A percentile compares a stretch with the other conserved stretches of the same genome.
Evolutionary conservation across 2,888 invertebrate genomes (phyloP).

Genomic region (Himalopsyche japonica): DNA sequence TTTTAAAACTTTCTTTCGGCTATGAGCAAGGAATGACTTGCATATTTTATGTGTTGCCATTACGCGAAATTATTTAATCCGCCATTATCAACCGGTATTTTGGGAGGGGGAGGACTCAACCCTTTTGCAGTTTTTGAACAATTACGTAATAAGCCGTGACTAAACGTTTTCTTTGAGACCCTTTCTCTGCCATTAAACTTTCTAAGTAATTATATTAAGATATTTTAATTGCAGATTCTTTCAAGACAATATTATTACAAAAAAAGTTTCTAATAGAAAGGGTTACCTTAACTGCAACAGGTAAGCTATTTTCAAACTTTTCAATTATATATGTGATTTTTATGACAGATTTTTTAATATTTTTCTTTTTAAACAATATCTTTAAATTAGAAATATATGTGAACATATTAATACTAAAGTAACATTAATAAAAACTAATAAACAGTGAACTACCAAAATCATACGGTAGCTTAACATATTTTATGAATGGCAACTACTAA

Average conservation of each 20-base stretch:
- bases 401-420: too few relatives aligned
- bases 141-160: slow-evolving; percentile 42
- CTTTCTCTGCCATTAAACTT: slow-evolving; percentile 31
- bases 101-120: slow-evolving; percentile 23
- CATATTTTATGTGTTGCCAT: slow-evolving; percentile 40
- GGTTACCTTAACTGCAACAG: not conserved
- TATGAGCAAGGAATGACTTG: slow-evolving; percentile 33
- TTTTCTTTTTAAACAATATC: not conserved
- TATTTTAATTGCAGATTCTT: slow-evolving; percentile 41
- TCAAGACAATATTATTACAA: slow-evolving; percentile 35
- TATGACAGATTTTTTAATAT: not conserved
- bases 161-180: slow-evolving; percentile 39
- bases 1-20: not conserved
- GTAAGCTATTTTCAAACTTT: not conserved
- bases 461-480: too few relatives aligned
- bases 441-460: too few relatives aligned
- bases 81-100: slow-evolving; percentile 32
- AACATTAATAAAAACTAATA: too few relatives aligned
- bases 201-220: slow-evolving; percentile 41
- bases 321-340: not conserved
- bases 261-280: not conserved
- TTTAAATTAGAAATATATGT: too few relatives aligned
- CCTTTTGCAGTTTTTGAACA: slow-evolving; percentile 40
- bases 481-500: too few relatives aligned
- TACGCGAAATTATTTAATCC: slow-evolving; percentile 51